phyloP scores from a whole-genome alignment of 2,113 vertebrate species.

The Carettochelys insculpta region DNA sequence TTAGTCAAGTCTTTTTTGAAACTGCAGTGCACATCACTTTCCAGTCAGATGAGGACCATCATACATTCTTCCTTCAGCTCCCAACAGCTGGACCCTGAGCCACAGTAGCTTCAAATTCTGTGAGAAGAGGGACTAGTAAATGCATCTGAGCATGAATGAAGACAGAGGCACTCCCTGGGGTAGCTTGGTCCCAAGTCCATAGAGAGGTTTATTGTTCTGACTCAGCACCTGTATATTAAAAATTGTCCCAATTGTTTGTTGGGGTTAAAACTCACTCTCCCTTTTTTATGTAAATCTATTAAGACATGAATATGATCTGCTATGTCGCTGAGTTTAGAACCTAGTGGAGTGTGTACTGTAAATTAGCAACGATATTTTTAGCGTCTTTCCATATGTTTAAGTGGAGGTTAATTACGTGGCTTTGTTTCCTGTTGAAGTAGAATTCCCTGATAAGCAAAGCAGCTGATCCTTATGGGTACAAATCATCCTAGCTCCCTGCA shows the following conservation, averaged over 20 bases:
- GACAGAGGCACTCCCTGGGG: background rate
- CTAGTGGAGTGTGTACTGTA: background rate
- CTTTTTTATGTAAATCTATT: background rate
- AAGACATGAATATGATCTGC: constrained; percentile 25
- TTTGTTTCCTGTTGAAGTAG: background rate
- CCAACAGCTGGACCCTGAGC: background rate
- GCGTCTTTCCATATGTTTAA: background rate
- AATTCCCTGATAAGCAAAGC: background rate
- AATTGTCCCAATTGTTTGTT: background rate
- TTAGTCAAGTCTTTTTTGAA: background rate
- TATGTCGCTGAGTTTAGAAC: constrained; percentile 52
- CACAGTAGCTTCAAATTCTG: background rate
- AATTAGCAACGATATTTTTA: constrained; percentile 25
- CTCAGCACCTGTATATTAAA: background rate
- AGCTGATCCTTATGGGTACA: background rate
- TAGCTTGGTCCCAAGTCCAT: background rate
- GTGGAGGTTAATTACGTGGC: background rate
- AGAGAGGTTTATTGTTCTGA: background rate
- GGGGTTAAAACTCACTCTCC: background rate
- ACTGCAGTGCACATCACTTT: too few relatives aligned
- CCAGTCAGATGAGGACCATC: background rate
- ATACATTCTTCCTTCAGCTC: background rate
- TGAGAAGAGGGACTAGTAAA: background rate
- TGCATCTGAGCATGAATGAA: background rate
- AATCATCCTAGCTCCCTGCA: background rate